Evolutionary conservation across 1,140 invertebrate species (phyloP).

Genomic region (Agrilus planipennis): DNA sequence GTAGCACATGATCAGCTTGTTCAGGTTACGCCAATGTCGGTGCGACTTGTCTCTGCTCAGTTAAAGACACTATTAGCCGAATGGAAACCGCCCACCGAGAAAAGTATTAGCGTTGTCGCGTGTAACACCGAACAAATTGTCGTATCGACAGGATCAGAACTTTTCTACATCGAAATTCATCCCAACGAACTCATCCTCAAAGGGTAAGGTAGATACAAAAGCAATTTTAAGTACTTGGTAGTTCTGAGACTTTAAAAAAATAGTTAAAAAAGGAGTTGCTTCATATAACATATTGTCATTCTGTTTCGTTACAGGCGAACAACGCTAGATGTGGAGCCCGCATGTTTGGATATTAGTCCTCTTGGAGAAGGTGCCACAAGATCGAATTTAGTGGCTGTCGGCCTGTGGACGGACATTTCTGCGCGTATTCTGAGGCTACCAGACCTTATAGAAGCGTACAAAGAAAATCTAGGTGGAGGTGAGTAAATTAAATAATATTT

Average conservation of each 20-base stretch:
- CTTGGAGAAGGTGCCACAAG: constrained; percentile 48
- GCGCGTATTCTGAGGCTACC: constrained; percentile 74
- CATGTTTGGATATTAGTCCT: constrained; percentile 90
- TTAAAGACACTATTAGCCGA: constrained; percentile 57
- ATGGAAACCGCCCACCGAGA: constrained; percentile 65
- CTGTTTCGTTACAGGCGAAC: constrained; percentile 38
- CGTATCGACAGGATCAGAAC: constrained; percentile 74
- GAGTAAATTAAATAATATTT: constrained; percentile 12
- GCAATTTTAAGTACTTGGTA: too few species aligned
- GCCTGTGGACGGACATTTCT: constrained; percentile 96
- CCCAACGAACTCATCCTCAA: constrained; percentile 52
- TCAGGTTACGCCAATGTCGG: constrained; percentile 59
- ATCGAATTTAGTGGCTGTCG: constrained; percentile 76
- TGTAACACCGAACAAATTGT: constrained; percentile 76
- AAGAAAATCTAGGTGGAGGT: constrained; percentile 80
- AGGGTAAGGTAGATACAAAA: constrained; percentile 43
- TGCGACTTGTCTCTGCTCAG: constrained; percentile 53
- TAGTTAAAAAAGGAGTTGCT: neutral
- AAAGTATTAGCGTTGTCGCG: constrained; percentile 79
- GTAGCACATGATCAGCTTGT: constrained; percentile 68
- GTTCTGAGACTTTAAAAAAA: neutral
- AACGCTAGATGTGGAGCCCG: constrained; percentile 83
- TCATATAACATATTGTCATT: constrained; percentile 6
- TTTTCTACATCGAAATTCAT: constrained; percentile 81
- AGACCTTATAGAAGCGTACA: constrained; percentile 62